Conservation (phyloP, 2,113 vertebrate species). For the human region DNA sequence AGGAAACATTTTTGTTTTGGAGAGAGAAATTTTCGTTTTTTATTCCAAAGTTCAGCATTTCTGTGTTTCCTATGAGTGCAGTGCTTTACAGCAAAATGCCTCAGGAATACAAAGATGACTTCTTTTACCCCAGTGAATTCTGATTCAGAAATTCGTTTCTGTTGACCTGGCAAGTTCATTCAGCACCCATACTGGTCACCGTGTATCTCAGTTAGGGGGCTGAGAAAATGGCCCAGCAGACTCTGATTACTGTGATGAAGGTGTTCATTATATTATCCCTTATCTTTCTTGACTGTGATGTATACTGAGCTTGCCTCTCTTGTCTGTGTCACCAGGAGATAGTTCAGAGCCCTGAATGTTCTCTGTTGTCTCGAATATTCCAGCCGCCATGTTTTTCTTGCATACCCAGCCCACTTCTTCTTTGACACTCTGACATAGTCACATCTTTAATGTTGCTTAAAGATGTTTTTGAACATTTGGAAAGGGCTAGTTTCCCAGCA, state of each 20-base stretch:
- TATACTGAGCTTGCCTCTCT: background rate
- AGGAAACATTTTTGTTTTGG: background rate
- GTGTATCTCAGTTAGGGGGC: background rate
- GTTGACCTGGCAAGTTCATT: background rate
- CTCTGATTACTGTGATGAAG: background rate
- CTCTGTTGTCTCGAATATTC: background rate
- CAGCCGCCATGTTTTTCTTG: accelerated
- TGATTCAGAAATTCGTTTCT: background rate
- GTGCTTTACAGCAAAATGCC: slow-evolving; percentile 1
- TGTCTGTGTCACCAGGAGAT: background rate
- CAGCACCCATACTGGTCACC: accelerated
- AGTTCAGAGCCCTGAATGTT: background rate
- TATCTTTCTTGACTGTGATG: background rate
- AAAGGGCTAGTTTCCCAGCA: background rate
- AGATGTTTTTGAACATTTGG: background rate
- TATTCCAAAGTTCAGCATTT: background rate
- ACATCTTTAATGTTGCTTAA: background rate
- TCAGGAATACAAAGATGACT: background rate
- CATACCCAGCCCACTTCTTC: background rate
- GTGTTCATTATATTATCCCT: background rate
- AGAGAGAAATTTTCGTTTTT: background rate
- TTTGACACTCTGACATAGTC: background rate
- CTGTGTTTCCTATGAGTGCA: background rate
- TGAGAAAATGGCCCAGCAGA: background rate
- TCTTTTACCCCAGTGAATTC: background rate